These are phyloP conservation scores for Enteromius radiatus DNA, from an alignment of 2,797 vertebrate genomes.

Conservation along the genomic window DNA sequence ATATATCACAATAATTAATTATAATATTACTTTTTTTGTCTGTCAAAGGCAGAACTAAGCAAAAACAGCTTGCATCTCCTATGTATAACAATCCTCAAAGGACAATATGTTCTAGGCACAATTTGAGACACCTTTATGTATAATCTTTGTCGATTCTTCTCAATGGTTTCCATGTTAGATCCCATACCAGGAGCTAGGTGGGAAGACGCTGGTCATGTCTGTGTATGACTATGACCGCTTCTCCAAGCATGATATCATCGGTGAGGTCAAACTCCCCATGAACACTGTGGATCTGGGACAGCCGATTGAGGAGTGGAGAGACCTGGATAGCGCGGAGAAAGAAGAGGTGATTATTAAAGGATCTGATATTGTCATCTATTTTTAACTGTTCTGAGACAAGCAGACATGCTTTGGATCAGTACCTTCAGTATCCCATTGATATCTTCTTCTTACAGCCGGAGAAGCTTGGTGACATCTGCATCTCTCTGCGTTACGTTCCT, in stretches of 20 bases:
- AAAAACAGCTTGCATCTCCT: constrained; percentile 3
- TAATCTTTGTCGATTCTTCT: constrained; percentile 7
- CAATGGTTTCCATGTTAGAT: constrained; percentile 73
- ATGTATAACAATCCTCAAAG: constrained; percentile 11
- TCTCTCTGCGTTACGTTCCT: constrained; percentile 95
- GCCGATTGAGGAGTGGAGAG: constrained; percentile 95
- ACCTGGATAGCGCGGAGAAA: constrained; percentile 94
- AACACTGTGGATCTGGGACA: constrained; percentile 95
- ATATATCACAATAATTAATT: background rate
- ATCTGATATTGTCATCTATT: background rate
- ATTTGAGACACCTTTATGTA: background rate
- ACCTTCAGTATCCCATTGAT: background rate
- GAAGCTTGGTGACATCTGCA: constrained; percentile 98
- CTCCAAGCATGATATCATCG: constrained; percentile 97
- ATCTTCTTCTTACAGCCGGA: constrained; percentile 82
- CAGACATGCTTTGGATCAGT: background rate
- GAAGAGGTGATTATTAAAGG: constrained; percentile 84
- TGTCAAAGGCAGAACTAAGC: background rate
- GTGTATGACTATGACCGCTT: constrained; percentile 98
- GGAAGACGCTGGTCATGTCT: constrained; percentile 94
- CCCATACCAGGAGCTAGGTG: constrained; percentile 94
- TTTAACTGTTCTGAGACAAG: background rate
- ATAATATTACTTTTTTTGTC: background rate
- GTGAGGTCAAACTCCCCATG: constrained; percentile 95
- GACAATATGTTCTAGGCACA: background rate